These are phyloP conservation scores for Lepus americanus DNA, from an alignment of 2,113 vertebrate species.

Conservation along the genomic window DNA sequence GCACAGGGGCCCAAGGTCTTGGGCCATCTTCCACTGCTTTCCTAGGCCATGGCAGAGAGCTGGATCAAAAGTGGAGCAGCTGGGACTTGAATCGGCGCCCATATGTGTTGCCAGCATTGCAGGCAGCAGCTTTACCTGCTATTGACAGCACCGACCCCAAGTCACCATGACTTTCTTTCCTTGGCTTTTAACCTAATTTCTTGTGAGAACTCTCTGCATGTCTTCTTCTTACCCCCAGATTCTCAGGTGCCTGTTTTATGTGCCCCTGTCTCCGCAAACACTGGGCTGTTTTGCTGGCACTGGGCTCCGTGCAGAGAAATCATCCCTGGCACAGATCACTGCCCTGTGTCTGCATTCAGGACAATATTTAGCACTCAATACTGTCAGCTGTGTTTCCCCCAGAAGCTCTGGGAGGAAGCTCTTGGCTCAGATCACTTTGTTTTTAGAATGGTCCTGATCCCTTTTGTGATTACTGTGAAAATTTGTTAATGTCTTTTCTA, in stretches of 20 bases:
- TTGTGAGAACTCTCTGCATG: neutral
- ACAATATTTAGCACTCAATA: neutral
- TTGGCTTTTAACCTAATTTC: neutral
- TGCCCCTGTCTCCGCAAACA: accelerated
- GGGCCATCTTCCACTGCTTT: no score
- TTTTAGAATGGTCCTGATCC: slow-evolving; percentile 61
- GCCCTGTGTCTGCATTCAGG: neutral
- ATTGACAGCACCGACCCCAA: no score
- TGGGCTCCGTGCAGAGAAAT: neutral
- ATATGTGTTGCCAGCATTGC: no score
- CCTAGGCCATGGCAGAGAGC: no score
- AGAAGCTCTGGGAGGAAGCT: neutral
- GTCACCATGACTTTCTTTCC: neutral
- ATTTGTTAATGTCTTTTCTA: slow-evolving; percentile 60
- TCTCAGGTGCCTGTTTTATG: neutral
- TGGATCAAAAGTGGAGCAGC: no score
- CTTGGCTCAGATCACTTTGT: slow-evolving; percentile 51
- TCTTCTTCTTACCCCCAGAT: neutral
- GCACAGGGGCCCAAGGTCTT: no score
- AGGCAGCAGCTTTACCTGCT: no score
- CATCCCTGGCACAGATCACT: accelerated
- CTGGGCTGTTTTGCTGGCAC: no score
- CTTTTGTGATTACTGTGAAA: slow-evolving; percentile 25
- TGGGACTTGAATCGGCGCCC: no score
- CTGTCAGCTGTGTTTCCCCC: neutral